These are phyloP conservation scores for Glossosoma conforme DNA, from an alignment of 1,140 invertebrate species.

Conservation along the genomic window DNA sequence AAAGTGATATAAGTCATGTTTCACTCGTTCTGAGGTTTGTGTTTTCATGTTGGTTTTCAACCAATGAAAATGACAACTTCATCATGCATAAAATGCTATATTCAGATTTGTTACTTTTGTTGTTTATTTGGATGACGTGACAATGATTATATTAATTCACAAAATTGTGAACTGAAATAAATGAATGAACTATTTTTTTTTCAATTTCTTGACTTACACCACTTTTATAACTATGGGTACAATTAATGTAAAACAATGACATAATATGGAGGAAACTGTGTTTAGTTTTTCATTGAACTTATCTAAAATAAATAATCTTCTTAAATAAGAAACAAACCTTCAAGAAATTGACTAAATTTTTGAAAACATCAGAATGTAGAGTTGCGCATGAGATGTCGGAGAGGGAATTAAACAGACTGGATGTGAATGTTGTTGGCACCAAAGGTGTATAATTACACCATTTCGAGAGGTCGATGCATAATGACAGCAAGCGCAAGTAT, in stretches of 20 bases:
- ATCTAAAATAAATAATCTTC: background rate
- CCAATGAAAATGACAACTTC: no score
- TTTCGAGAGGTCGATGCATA: constrained; percentile 30
- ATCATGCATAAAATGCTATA: no score
- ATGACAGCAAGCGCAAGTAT: constrained; percentile 34
- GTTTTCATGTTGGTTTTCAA: no score
- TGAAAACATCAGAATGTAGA: constrained; percentile 37
- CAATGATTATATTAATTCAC: no score
- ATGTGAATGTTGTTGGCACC: constrained; percentile 33
- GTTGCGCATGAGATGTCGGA: constrained; percentile 33
- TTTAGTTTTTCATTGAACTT: background rate
- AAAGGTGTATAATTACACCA: constrained; percentile 33
- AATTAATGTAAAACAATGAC: background rate
- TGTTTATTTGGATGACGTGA: no score
- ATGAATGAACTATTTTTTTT: no score
- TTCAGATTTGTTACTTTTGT: no score
- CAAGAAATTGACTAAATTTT: constrained; percentile 34
- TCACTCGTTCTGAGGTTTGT: no score
- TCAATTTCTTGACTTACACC: no score
- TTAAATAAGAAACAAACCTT: constrained; percentile 27
- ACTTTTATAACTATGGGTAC: background rate
- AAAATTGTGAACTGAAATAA: no score
- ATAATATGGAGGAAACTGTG: background rate
- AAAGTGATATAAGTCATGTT: no score
- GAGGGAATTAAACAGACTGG: constrained; percentile 37